Evolutionary conservation across 1,140 invertebrate species (phyloP).

Genomic region (Eciton burchellii): DNA sequence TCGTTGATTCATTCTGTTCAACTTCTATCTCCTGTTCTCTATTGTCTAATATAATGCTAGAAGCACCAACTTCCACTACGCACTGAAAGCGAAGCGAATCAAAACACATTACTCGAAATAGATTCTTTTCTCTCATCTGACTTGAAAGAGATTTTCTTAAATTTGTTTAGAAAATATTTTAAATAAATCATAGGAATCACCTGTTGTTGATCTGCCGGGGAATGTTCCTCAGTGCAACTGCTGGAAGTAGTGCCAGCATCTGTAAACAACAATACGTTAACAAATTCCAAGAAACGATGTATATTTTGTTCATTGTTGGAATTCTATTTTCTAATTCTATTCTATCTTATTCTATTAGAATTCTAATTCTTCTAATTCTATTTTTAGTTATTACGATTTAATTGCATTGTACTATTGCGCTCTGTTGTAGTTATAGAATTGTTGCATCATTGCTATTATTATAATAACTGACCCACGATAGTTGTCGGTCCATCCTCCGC

Average conservation of each 20-base stretch:
- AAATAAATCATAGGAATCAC: slow-evolving; percentile 65
- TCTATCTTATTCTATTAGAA: background rate
- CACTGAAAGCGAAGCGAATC: slow-evolving; percentile 74
- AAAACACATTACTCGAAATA: background rate
- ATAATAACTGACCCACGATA: slow-evolving; percentile 68
- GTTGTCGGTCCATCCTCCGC: slow-evolving; percentile 81
- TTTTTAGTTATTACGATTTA: background rate
- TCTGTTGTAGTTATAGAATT: no score
- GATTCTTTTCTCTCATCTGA: background rate
- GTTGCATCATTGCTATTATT: no score
- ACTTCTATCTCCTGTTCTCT: slow-evolving; percentile 80
- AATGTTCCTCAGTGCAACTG: slow-evolving; percentile 78
- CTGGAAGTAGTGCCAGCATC: slow-evolving; percentile 76
- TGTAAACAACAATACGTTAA: slow-evolving; percentile 39
- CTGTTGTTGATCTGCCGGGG: slow-evolving; percentile 80
- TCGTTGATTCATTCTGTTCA: slow-evolving; percentile 76
- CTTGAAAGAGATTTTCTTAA: background rate
- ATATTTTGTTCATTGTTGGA: slow-evolving; percentile 1
- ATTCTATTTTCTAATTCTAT: background rate
- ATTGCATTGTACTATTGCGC: background rate
- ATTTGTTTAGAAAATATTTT: background rate
- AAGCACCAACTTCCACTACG: slow-evolving; percentile 82
- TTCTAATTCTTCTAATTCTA: no score
- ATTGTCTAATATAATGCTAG: slow-evolving; percentile 79
- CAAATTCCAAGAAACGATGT: background rate